Percentiles rank a stretch among this genome's conserved stretches.
phyloP scores from a whole-genome alignment of 2,888 invertebrate genomes.

The Electrophaes corylata region DNA sequence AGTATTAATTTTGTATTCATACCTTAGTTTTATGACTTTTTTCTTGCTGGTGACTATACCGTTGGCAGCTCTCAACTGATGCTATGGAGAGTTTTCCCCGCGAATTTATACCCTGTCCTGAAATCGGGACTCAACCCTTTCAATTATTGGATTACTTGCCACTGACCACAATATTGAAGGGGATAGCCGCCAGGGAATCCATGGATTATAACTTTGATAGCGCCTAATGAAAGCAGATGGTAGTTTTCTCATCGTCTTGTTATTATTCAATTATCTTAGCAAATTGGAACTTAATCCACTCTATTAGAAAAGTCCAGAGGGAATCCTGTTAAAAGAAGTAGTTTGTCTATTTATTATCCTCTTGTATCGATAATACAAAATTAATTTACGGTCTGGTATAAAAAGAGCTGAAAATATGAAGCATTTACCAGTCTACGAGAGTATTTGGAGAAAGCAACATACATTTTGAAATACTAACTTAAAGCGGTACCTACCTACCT shows the following conservation, averaged over 20 bases:
- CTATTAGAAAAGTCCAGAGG: too few relatives aligned
- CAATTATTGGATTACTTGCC: constrained; percentile 79
- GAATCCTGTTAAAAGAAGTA: background rate
- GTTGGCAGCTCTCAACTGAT: constrained; percentile 66
- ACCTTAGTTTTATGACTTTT: constrained; percentile 47
- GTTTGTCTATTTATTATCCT: background rate
- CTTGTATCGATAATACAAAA: background rate
- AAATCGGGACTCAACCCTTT: constrained; percentile 45
- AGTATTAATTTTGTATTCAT: too few relatives aligned
- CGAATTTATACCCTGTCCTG: constrained; percentile 65
- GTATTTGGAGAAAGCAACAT: constrained; percentile 2
- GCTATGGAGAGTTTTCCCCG: constrained; percentile 49
- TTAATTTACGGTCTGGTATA: constrained; percentile 4
- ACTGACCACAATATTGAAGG: constrained; percentile 70
- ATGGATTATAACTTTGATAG: constrained; percentile 69
- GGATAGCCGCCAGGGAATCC: constrained; percentile 51
- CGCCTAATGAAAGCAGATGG: constrained; percentile 53
- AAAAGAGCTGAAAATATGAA: background rate
- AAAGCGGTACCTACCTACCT: background rate
- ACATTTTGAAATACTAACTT: background rate
- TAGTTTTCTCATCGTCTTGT: constrained; percentile 25
- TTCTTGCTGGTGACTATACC: constrained; percentile 58
- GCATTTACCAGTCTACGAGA: constrained; percentile 2
- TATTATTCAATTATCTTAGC: constrained; percentile 36
- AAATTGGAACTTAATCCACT: background rate